Evolutionary conservation across 2,888 invertebrate genomes (phyloP).

Genomic region (Crossocerus cetratus): DNA sequence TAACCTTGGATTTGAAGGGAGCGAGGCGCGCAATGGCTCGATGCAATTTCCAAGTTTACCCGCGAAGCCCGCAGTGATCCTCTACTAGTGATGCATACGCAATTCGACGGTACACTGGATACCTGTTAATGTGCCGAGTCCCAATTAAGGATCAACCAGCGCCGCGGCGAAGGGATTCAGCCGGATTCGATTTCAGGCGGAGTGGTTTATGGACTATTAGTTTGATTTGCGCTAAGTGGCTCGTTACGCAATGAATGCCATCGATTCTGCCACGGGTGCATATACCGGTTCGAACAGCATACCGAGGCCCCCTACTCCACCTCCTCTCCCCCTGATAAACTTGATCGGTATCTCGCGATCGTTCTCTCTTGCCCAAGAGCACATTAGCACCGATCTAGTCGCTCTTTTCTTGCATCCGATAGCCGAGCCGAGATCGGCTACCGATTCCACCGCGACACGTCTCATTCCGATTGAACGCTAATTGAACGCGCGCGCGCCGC

Average conservation of each 20-base stretch:
- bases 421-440: slow-evolving; percentile 38
- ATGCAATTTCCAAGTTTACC: too few species aligned
- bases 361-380: slow-evolving; percentile 50
- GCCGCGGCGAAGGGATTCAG: too few species aligned
- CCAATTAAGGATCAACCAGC: too few species aligned
- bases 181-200: slow-evolving; percentile 34
- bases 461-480: slow-evolving; percentile 60
- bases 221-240: slow-evolving; percentile 69
- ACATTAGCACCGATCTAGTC: slow-evolving; percentile 52
- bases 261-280: slow-evolving; percentile 61
- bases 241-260: slow-evolving; percentile 70
- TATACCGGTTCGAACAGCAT: neutral
- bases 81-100: neutral
- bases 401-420: slow-evolving; percentile 8
- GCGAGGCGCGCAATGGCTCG: too few species aligned
- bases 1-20: too few species aligned
- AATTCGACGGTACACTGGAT: neutral
- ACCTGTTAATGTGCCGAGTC: too few species aligned
- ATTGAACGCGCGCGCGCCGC: slow-evolving; percentile 51
- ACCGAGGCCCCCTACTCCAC: slow-evolving; percentile 1
- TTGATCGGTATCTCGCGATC: slow-evolving; percentile 56
- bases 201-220: slow-evolving; percentile 64
- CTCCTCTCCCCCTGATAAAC: slow-evolving; percentile 43
- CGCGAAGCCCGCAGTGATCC: neutral
- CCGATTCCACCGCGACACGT: slow-evolving; percentile 59